Base-by-base conservation (phyloP, 2,113 vertebrate species). In the Eptesicus fuscus region DNA sequence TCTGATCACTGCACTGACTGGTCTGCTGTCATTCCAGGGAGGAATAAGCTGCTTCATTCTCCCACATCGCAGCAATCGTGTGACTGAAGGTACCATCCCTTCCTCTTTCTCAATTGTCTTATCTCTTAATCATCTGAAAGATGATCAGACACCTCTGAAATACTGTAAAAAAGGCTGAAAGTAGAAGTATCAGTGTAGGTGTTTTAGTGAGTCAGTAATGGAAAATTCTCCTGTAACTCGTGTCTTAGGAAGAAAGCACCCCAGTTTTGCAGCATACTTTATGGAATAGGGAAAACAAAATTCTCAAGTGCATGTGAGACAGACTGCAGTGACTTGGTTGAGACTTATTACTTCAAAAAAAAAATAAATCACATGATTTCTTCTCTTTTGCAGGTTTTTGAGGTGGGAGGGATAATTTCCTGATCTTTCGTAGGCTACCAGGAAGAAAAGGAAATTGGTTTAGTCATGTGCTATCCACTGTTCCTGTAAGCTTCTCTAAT, bases 371-470 rank as follows among this genome's bases (percentile, higher is more conserved):
- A 76, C 5, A 82, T 92, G 89, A 80, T 42, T 10, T 8, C 71
- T 32, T 30, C 88, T 63, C 7, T n/a, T 83, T 95, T 67, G 59
- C 4, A 93, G 2, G 49, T 74, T 90, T 95, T 73, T 88, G 40
- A 63, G 40, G 79, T 85, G 61, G 13, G 7, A 42, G 40, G 80
- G 49, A 82, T 93, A 9, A 74, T 92, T 97, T 97, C 78, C 53
- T 86, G 63, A 95, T 90, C 73, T 91, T 82, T 96, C 61, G 13
- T 37, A 69, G 6, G 28, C 74, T 94, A 25, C 17, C 30, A 44
- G 71, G 30, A 93, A 85, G 32, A 91, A 86, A 18, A 83, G 7
- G n/a, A 73, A 92, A 93, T 80, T 65, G 91, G 89, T 96, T 92
- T 6, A 65, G n/a, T 40, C 22, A 12, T 44, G 13, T 40, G 16